Base-by-base conservation (phyloP, 2,888 invertebrate genomes). In the Lacanobia wlatinum region DNA sequence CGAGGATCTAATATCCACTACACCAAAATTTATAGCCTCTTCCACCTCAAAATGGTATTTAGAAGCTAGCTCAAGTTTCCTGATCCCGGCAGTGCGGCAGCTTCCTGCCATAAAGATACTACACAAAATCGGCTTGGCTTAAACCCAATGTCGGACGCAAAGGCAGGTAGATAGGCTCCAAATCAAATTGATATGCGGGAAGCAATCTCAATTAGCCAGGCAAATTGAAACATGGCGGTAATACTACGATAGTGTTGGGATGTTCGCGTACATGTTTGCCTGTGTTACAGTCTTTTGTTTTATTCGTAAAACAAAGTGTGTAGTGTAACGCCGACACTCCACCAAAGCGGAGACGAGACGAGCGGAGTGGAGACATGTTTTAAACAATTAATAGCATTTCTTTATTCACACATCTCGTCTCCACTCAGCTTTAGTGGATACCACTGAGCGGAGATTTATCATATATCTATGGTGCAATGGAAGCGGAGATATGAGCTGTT, bases 141-240 rank as follows among this genome's bases (percentile, higher is more conserved):
- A 16, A 78, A 53, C 66, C 77, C 87, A 86, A 79, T 61, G 55
- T 21, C 62, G 63, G 71, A 70, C 70, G 65, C 73, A 64, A 63
- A 34, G 40, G 52, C 58, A 83, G 76, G 81, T 83, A 78, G 63
- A 75, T 76, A 62, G 53, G 50, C 64, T 76, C 71, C 74, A 82
- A 83, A 85, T 84, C 75, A 80, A 82, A 84, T 87, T 86, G 83
- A 84, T 87, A 86, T 87, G 84, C 84, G 80, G 76, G 70, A 77
- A 75, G 87, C 86, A 76, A 82, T 87, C 84, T 84, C 84, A 87
- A 87, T 85, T 87, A 87, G 70, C 68, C 62, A 70, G 56, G 71
- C 62, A 84, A 84, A 86, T 86, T 83, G 85, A 83, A 86, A 78
- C 82, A 73, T 70, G 70, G 69, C 38, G 21, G 58, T 70, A 62